Base-by-base conservation (phyloP, 2,113 vertebrate species). In the Camarhynchus parvulus region DNA sequence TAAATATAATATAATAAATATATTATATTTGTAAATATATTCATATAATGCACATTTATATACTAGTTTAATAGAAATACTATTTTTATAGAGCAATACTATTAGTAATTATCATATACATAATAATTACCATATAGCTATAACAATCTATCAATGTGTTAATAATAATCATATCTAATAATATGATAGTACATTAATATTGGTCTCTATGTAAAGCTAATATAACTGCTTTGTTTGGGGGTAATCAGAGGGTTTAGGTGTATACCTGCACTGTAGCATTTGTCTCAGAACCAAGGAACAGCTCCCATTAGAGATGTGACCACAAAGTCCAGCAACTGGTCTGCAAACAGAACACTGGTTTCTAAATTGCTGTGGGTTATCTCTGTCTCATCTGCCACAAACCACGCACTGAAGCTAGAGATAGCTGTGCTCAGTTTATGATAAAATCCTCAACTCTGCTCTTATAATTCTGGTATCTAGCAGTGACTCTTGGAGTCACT, bases 381-480 rank as follows among this genome's bases (percentile, higher is more conserved):
- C 24, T 59, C 24, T 41, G 33, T n/a, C 64, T 70, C 49, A 69
- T 22, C 37, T 84, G 41, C 44, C 52, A 74, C 37, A 78, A 80
- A 33, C 7, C 15, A 39, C 21, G 31, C 27, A 19, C 31, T 50
- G 31, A 83, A 85, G 27, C 11, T 52, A 72, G 49, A 79, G 24
- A 18, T 7, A 72, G 6, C 49, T 25, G 25, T 53, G 69, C n/a
- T 76, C 44, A 64, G 13, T 46, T 87, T 66, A 37, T 15, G 15
- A 56, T 30, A 58, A 84, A 89, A 82, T 15, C 10, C 39, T 47
- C 28, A 41, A 61, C 14, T 28, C 22, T 53, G 66, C 25, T 4
- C 1, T 31, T 46, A 19, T 2, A 8, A 6, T 3, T 4, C 18
- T 6, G 4, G 7, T 19, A 68, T 16, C 25, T 13, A 53, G 18